A percentile compares a stretch with the other conserved stretches of the same genome.
These are phyloP conservation scores for Acanthopleura granulata DNA, from an alignment of 2,888 invertebrate species.

Conservation along the genomic window DNA sequence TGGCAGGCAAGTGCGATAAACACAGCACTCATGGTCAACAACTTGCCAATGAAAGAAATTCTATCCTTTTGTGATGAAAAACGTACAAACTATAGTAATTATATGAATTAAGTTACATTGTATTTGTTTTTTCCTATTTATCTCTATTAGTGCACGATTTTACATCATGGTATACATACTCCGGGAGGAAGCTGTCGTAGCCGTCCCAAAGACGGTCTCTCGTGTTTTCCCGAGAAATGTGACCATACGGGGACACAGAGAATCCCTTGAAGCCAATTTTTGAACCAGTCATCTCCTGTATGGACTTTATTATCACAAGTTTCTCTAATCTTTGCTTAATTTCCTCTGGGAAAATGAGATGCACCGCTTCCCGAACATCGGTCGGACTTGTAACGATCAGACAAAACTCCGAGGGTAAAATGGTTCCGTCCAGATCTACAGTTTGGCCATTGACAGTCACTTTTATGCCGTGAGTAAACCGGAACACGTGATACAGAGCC, in stretches of 20 bases:
- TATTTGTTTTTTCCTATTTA: background rate
- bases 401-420: background rate
- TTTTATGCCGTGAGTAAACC: background rate
- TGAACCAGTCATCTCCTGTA: background rate
- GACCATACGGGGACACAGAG: background rate
- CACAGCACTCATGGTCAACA: no score
- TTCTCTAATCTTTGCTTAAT: background rate
- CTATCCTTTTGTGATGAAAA: background rate
- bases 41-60: no score
- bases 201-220: background rate
- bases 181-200: background rate
- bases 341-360: background rate
- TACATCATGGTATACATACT: background rate
- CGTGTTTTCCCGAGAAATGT: background rate
- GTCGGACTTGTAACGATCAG: background rate
- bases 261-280: background rate
- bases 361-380: background rate
- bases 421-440: background rate
- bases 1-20: no score
- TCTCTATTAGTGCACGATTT: background rate
- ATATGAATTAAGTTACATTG: background rate
- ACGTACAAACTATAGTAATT: background rate
- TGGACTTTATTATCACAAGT: background rate
- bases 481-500: background rate
- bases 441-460: background rate